phyloP scores from a whole-genome alignment of 2,113 vertebrate species.

The Solea senegalensis region DNA sequence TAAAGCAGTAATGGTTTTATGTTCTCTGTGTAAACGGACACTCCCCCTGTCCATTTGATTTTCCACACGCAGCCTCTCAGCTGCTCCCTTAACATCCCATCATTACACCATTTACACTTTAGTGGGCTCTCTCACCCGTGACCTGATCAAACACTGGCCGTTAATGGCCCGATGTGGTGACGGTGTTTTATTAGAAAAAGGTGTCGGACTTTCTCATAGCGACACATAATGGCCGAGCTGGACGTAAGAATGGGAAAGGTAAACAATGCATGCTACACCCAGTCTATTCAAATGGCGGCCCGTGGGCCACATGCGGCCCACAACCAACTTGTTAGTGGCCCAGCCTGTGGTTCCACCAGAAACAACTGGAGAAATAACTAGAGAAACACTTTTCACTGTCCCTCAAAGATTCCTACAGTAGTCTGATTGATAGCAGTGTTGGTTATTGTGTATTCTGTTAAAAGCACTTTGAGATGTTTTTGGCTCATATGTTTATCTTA shows the following conservation, averaged over 20 bases:
- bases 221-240: not conserved
- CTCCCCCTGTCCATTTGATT: slow-evolving; percentile 46
- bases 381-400: too few species aligned
- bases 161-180: not conserved
- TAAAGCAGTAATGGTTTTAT: slow-evolving; percentile 73
- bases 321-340: too few species aligned
- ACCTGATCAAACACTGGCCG: slow-evolving; percentile 67
- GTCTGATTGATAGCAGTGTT: too few species aligned
- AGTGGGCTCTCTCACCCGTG: slow-evolving; percentile 64
- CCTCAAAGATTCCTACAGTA: too few species aligned
- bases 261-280: not conserved
- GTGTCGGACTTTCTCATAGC: slow-evolving; percentile 65
- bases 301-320: too few species aligned
- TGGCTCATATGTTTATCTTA: too few species aligned
- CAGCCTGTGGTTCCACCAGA: too few species aligned
- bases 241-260: not conserved
- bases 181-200: not conserved
- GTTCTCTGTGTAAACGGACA: slow-evolving; percentile 43
- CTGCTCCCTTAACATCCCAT: slow-evolving; percentile 47
- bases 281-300: too few species aligned
- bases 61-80: slow-evolving; percentile 35
- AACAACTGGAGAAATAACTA: too few species aligned
- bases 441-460: too few species aligned
- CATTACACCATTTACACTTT: slow-evolving; percentile 58
- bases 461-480: too few species aligned